Base-by-base conservation (phyloP, 2,113 vertebrate species). In the Rhea americana region DNA sequence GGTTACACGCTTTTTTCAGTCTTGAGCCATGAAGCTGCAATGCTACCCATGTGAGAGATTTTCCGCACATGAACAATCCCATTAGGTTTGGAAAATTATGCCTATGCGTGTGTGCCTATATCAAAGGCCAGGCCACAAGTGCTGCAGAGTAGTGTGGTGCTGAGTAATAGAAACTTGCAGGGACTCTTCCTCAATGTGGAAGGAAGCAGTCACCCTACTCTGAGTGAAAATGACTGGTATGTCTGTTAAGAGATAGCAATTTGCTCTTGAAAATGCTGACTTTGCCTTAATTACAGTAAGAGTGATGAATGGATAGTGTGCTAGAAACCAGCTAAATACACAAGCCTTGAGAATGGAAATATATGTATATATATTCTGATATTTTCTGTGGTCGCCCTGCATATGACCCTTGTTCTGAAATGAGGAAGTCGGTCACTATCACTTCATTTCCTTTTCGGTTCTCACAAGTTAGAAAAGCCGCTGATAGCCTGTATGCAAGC, bases 241-340 rank as follows among this genome's bases (percentile, higher is more conserved):
- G 79, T 77, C 63, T 88, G 82, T 77, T 93, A 85, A 77, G 3
- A 41, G 84, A 77, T 76, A 95, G 90, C 78, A 93, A 88, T 43
- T 43, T 95, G 77, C 45, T 94, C 92, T 90, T 17, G 47, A 65
- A 95, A 95, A 48, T 94, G 88, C 91, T 94, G 93, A 94, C 75
- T 77, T 81, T 59, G 28, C 28, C n/a, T 88, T 88, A 75, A 51
- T 35, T 89, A 48, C 82, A 87, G 70, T 45, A 72, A 71, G 56
- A 66, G 61, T 92, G 78, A 89, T 89, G 93, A 79, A 72, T 66
- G 85, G 72, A 37, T 5, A 48, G 28, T 19, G 26, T 61, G 28
- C 13, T 17, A 8, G 72, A 82, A 87, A 87, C 28, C 56, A 87
- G n/a, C 62, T 83, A 39, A 17, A 20, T 75, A 13, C 21, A 50